Base-by-base conservation (phyloP, 1,140 invertebrate species). In the Philotrypesis tridentata region DNA sequence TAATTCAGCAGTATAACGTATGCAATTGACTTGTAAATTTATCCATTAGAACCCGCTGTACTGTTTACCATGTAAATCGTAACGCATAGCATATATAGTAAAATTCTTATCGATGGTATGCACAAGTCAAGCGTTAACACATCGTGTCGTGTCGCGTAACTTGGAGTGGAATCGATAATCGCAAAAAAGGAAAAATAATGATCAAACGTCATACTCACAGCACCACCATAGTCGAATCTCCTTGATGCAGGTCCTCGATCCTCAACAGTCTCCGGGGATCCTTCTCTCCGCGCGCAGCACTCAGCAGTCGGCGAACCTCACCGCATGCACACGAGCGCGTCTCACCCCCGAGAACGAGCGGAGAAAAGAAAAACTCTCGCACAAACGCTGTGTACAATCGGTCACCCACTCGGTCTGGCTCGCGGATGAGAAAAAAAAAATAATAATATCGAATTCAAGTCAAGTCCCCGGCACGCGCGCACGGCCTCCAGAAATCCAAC, bases 161-260 rank as follows among this genome's bases (percentile, higher is more conserved):
- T n/a, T n/a, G n/a, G n/a, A n/a, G n/a, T n/a, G n/a, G n/a, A n/a
- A n/a, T n/a, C n/a, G n/a, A n/a, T n/a, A n/a, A 67, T 40, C 8
- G 1, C 37, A 14, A 17, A 29, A 67, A 14, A 68, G 31, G 7
- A 68, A 31, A 68, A 17, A 31, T 74, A 27, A 43, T 8, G n/a
- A n/a, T n/a, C n/a, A n/a, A n/a, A n/a, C n/a, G n/a, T n/a, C n/a
- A 78, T 91, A 91, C 90, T 88, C 83, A 91, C 90, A 90, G 82
- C 80, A 91, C 90, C 85, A 91, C 90, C 90, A 91, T 91, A 91
- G 88, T 91, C 86, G 88, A 86, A 73, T 80, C 48, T 89, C 81
- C 85, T 87, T 85, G 83, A 72, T 80, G 72, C 84, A 85, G 68
- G 82, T 63, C 78, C 43, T 48, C 48, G 48, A 72, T 40, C 23